Percentiles rank a stretch among this genome's conserved stretches.
These are phyloP conservation scores for Albula goreensis DNA, from an alignment of 2,113 vertebrate species.

Conservation along the genomic window DNA sequence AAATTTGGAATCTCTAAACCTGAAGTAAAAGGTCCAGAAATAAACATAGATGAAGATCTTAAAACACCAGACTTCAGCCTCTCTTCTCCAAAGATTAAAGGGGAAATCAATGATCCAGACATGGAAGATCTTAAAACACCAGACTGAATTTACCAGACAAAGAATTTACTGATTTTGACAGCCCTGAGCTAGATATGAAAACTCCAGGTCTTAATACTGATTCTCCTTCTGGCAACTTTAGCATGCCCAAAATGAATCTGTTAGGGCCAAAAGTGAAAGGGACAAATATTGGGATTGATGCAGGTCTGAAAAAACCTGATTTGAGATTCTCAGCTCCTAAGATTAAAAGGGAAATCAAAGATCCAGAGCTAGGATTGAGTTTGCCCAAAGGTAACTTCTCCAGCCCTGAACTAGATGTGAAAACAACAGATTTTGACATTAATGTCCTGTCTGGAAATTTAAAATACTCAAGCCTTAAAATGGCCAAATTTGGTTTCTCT, in stretches of 20 bases:
- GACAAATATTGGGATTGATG: conserved; percentile 18
- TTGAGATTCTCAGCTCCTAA: conserved; percentile 36
- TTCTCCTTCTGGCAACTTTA: conserved; percentile 14
- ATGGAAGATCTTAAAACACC: too few relatives aligned
- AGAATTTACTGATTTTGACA: background rate
- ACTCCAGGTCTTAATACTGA: conserved; percentile 21
- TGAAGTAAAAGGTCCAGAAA: conserved; percentile 6
- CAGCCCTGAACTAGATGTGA: background rate
- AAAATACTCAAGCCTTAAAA: background rate
- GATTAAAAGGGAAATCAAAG: conserved; percentile 38
- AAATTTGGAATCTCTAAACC: conserved; percentile 13
- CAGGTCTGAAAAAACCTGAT: conserved; percentile 37
- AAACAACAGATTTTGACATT: background rate
- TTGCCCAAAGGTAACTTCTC: background rate
- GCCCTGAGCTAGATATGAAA: background rate
- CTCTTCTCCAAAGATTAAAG: conserved; percentile 24
- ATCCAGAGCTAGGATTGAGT: conserved; percentile 36
- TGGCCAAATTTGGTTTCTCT: too few relatives aligned
- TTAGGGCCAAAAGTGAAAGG: conserved; percentile 29
- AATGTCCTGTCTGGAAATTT: background rate
- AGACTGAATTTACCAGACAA: conserved; percentile 29
- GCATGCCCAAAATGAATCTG: conserved; percentile 35
- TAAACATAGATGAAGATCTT: conserved; percentile 12
- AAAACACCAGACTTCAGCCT: conserved; percentile 4
- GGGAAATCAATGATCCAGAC: conserved; percentile 9